A percentile compares a stretch with the other conserved stretches of the same genome.
Conservation (phyloP, 2,797 vertebrate species). For the Emydoidea blandingii region DNA sequence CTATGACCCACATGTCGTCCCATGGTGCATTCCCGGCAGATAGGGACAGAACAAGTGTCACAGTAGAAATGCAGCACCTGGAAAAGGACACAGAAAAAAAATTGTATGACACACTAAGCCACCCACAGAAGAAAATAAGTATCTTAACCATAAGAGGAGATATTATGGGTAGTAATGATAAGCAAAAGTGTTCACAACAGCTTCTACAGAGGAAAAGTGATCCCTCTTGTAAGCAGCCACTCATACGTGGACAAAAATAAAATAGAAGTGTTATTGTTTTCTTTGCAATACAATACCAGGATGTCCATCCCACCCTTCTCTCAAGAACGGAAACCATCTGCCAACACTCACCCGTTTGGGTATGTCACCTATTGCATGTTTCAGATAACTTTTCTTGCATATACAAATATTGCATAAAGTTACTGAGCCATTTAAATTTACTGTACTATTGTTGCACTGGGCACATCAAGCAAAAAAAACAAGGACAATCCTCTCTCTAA, state of each 20-base stretch:
- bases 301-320: conserved; percentile 54
- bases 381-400: conserved; percentile 55
- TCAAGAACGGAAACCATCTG: conserved; percentile 65
- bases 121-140: not conserved
- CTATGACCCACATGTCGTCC: conserved; percentile 90
- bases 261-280: conserved; percentile 46
- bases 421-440: not conserved
- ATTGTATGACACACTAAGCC: not conserved
- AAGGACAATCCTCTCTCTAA: not conserved
- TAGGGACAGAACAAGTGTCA: conserved; percentile 95
- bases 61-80: conserved; percentile 98
- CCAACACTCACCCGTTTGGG: conserved; percentile 47
- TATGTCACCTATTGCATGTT: conserved; percentile 55
- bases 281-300: conserved; percentile 73
- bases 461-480: not conserved
- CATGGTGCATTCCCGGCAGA: conserved; percentile 97
- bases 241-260: conserved; percentile 29
- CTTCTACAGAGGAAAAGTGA: conserved; percentile 33
- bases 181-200: conserved; percentile 20
- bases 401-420: not conserved
- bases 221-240: conserved; percentile 22
- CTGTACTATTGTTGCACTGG: not conserved
- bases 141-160: not conserved
- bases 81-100: not conserved
- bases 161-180: not conserved